Conservation (phyloP, 2,888 invertebrate species). For the Eupithecia tripunctaria region DNA sequence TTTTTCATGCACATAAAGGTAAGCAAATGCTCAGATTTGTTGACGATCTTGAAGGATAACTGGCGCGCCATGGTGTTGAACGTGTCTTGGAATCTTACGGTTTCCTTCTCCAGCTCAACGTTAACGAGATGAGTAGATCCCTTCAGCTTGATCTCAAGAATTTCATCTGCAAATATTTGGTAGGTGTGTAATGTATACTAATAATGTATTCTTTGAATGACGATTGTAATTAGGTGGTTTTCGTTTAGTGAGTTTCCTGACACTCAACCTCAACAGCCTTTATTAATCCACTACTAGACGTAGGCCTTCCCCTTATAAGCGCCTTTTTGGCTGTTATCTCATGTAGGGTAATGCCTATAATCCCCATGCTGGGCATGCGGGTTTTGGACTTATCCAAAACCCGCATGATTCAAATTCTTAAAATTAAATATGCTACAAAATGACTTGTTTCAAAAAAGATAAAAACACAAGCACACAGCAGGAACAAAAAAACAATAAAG, state of each 20-base stretch:
- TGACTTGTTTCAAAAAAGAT: background rate
- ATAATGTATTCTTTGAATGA: background rate
- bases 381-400: no score
- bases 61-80: slow-evolving; percentile 84
- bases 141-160: slow-evolving; percentile 70
- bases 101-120: slow-evolving; percentile 78
- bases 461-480: no score
- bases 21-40: slow-evolving; percentile 81
- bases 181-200: background rate
- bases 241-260: background rate
- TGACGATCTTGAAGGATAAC: slow-evolving; percentile 78
- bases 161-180: slow-evolving; percentile 71
- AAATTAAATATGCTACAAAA: background rate
- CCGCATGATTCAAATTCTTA: no score
- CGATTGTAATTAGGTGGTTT: background rate
- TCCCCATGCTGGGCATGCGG: no score
- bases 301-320: no score
- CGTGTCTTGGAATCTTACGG: slow-evolving; percentile 83
- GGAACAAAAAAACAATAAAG: no score
- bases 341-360: no score
- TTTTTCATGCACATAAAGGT: slow-evolving; percentile 85
- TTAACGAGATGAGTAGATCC: slow-evolving; percentile 76
- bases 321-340: no score
- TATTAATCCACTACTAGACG: no score
- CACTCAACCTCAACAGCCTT: no score